These are phyloP conservation scores for Tetragonula carbonaria DNA, from an alignment of 2,888 invertebrate genomes.

Conservation along the genomic window DNA sequence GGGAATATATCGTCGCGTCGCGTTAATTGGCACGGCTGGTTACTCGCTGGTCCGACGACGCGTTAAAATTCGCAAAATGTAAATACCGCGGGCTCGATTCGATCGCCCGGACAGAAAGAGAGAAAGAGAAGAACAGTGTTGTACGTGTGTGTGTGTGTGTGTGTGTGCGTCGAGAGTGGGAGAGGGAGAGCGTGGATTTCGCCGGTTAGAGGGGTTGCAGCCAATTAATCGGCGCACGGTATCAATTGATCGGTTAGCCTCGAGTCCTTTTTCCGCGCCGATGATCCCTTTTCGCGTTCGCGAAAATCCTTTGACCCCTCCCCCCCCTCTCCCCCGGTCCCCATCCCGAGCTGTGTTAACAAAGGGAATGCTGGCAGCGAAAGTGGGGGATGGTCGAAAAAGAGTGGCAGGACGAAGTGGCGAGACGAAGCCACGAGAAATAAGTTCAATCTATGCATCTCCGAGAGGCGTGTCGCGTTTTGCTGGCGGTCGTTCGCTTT, in stretches of 20 bases:
- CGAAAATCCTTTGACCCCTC: constrained; percentile 44
- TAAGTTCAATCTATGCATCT: constrained; percentile 77
- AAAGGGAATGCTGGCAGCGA: constrained; percentile 22
- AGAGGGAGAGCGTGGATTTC: neutral
- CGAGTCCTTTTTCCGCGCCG: constrained; percentile 39
- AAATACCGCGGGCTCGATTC: constrained; percentile 36
- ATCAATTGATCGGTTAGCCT: constrained; percentile 52
- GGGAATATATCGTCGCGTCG: neutral
- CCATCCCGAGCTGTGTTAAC: constrained; percentile 27
- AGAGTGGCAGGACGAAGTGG: neutral
- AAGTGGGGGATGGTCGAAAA: neutral
- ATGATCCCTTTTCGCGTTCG: constrained; percentile 44
- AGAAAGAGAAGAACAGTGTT: too few species aligned
- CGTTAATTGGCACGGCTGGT: constrained; percentile 2
- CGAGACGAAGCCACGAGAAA: constrained; percentile 50
- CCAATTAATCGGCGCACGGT: constrained; percentile 49
- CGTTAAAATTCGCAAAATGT: constrained; percentile 31
- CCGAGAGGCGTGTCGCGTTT: constrained; percentile 46
- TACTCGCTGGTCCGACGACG: neutral
- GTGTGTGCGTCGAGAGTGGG: neutral
- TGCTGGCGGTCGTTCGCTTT: constrained; percentile 54
- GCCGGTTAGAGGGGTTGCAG: neutral
- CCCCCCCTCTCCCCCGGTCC: neutral
- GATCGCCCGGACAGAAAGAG: neutral
- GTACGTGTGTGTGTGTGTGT: neutral